Base-by-base conservation (phyloP, 2,113 vertebrate genomes). In the Cebidichthys violaceus region DNA sequence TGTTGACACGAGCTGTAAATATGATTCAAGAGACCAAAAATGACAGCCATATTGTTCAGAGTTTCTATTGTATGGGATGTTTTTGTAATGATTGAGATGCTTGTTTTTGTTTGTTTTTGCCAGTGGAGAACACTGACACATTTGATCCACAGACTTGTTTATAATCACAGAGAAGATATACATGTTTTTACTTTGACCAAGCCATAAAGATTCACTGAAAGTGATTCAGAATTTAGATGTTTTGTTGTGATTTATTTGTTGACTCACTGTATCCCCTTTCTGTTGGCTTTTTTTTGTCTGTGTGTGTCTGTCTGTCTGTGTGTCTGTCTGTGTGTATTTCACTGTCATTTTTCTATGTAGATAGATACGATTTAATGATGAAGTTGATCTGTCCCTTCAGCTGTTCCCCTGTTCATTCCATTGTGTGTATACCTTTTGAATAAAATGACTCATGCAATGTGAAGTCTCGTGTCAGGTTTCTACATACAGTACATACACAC, bases 11-110 rank as follows among this genome's bases (percentile, higher is more conserved):
- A 59, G 70, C 31, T 65, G 29, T 75, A 69, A 79, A 61, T 47
- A 55, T 45, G 39, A 61, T 60, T 59, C 5, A 73, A 62, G 59
- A 89, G 86, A 91, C 87, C 85, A 87, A 90, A 92, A 81, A 52
- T 61, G 20, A 82, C 4, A 84, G 82, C 84, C 39, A 88, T 90
- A 69, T 79, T 79, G 71, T 0, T 77, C 2, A 1, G 13, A 57
- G 43, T 70, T 73, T 77, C 18, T 86, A 78, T n/a, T 31, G 18
- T 70, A 27, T 52, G 39, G 20, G 41, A 75, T 37, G 31, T 79
- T 81, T 80, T 70, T 75, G 35, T 66, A 76, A 65, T 39, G n/a
- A 43, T 0, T 41, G 8, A 50, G 13, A 0, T n/a, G 45, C 73
- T 57, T 77, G 71, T 31, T 69, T n/a, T 72, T 24, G 50, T 59